Conservation (phyloP, 2,797 vertebrate genomes). For the Hemitrygon akajei region DNA sequence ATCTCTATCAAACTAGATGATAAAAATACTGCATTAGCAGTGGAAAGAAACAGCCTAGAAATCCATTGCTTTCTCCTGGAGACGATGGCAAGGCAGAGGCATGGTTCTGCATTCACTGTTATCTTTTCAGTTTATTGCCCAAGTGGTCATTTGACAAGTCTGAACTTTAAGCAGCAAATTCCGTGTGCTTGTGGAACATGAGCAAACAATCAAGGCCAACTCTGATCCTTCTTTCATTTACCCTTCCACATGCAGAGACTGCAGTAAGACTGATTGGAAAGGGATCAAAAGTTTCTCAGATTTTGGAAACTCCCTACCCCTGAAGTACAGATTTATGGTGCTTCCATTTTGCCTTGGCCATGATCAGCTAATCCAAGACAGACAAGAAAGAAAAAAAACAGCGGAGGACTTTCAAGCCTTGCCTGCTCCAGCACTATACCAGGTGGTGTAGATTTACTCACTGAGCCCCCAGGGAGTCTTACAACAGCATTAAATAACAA, state of each 20-base stretch:
- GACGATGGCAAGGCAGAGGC: not conserved
- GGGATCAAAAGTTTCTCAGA: not conserved
- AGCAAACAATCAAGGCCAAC: not conserved
- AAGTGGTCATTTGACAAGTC: not conserved
- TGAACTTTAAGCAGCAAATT: not conserved
- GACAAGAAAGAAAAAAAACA: not conserved
- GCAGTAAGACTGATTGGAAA: not conserved
- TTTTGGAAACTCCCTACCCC: not conserved
- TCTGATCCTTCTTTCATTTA: not conserved
- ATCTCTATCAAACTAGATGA: not conserved
- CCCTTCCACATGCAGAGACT: not conserved
- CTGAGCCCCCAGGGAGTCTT: not conserved
- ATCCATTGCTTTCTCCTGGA: not conserved
- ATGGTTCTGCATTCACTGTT: not conserved
- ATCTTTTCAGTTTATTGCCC: not conserved
- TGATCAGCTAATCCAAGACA: not conserved
- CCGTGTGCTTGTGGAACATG: not conserved
- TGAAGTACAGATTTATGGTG: not conserved
- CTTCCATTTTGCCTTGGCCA: not conserved
- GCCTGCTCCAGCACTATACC: not conserved
- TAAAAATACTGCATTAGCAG: not conserved
- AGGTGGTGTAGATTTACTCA: constrained; percentile 26
- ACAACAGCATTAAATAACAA: constrained; percentile 30
- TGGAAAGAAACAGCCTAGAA: not conserved
- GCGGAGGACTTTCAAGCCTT: not conserved